Percentiles rank a stretch among this genome's conserved stretches.
Conservation (phyloP, 2,797 vertebrate species). For the Lophotriccus pileatus region DNA sequence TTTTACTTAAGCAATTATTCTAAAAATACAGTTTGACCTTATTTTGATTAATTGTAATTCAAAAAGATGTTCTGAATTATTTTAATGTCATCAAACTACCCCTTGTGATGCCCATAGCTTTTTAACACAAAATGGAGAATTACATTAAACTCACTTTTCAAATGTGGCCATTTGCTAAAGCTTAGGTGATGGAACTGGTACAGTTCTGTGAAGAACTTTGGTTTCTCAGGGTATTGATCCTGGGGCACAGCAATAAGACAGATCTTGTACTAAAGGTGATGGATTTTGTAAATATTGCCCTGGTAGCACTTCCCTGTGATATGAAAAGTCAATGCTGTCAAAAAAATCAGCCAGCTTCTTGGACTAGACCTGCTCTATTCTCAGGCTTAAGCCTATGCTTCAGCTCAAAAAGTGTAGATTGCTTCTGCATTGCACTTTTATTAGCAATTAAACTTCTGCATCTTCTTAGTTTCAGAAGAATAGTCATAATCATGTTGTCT, state of each 20-base stretch:
- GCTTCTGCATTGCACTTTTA: background rate
- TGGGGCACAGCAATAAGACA: background rate
- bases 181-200: background rate
- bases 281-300: background rate
- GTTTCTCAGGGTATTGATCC: background rate
- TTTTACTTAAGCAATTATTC: background rate
- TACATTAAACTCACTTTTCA: background rate
- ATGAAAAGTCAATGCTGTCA: background rate
- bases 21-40: background rate
- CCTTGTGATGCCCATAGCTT: background rate
- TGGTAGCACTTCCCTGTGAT: background rate
- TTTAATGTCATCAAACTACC: background rate
- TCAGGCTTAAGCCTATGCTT: background rate
- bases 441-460: background rate
- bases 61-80: background rate
- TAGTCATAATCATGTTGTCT: background rate
- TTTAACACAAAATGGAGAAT: background rate
- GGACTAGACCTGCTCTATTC: background rate
- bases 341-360: background rate
- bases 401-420: background rate
- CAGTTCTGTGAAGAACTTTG: background rate
- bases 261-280: background rate
- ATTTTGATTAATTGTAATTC: background rate
- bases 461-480: background rate
- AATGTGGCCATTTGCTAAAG: background rate